A percentile compares a stretch with the other conserved stretches of the same genome.
phyloP scores from a whole-genome alignment of 2,888 invertebrate genomes.

The Euphydryas editha region DNA sequence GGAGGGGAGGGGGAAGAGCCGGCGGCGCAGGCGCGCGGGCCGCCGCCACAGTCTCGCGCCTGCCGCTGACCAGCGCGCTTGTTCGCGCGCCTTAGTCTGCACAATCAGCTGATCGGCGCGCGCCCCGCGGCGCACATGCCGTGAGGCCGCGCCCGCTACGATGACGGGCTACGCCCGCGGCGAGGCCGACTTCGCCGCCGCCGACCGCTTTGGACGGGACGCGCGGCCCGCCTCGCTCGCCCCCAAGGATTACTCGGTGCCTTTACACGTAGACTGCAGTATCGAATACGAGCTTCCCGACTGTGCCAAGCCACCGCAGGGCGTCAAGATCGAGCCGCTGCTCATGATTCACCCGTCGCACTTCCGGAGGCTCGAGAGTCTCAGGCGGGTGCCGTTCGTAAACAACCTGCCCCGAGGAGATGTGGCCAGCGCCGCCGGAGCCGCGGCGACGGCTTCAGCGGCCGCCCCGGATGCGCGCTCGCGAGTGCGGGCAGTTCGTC shows the following conservation, averaged over 20 bases:
- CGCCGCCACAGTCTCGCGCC: constrained; percentile 64
- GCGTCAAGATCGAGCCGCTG: constrained; percentile 91
- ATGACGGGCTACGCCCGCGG: constrained; percentile 82
- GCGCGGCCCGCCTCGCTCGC: constrained; percentile 78
- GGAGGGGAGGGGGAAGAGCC: constrained; percentile 49
- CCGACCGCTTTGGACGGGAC: constrained; percentile 76
- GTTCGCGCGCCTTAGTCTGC: constrained; percentile 61
- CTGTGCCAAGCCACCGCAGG: constrained; percentile 93
- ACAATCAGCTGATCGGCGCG: constrained; percentile 78
- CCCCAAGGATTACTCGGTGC: constrained; percentile 92
- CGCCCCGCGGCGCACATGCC: constrained; percentile 79
- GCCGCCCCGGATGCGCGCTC: constrained; percentile 81
- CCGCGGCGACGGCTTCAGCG: constrained; percentile 48
- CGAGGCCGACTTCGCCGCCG: constrained; percentile 78
- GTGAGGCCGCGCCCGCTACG: constrained; percentile 77
- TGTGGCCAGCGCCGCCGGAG: constrained; percentile 64
- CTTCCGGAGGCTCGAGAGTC: constrained; percentile 93
- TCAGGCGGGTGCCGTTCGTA: constrained; percentile 91
- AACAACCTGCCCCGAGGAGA: constrained; percentile 90
- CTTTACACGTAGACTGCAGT: constrained; percentile 95
- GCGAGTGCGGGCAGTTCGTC: constrained; percentile 51
- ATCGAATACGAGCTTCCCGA: constrained; percentile 96
- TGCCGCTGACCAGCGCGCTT: constrained; percentile 64
- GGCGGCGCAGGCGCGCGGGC: constrained; percentile 59
- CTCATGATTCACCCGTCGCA: constrained; percentile 96